Base-by-base conservation (phyloP, 2,888 invertebrate species). In the Tipula lateralis region DNA sequence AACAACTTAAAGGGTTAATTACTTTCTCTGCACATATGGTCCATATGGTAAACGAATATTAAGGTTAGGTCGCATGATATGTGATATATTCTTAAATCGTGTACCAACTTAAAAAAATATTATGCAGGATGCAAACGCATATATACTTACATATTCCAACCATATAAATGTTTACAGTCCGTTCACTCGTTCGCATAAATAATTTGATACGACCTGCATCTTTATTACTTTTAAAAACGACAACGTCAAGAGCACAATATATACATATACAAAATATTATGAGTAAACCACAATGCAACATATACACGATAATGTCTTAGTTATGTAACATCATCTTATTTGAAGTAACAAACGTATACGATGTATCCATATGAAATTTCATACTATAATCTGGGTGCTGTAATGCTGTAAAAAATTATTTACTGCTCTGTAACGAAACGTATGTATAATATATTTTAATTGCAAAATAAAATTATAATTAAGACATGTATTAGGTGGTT, bases 151-250 rank as follows among this genome's bases (percentile, higher is more conserved):
- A 66, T 50, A 19, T 19, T 5, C 50, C 16, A 19, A 50, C 16
- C 19, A 24, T 3, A 66, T 24, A 66, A 24, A 66, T 24, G 12
- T 66, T 24, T 66, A 66, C 66, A 66, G 66, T 66, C 66, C 66
- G 66, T 66, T 66, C 66, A 66, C 66, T 66, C 24, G 66, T 24
- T 66, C 66, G 66, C 66, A 66, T 66, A 66, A 66, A 66, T 66
- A 82, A 82, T 82, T 82, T 82, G 82, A 82, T 82, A 82, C 82
- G 82, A 82, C 82, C 82, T 82, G 82, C 82, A 30, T 82, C 82
- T 30, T 30, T 82, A 80, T 30, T 82, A 32, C 32, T 13, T 82
- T 82, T n/a, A 50, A 19, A 9, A 19, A 66, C 12, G 66, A 66
- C 24, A 9, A 24, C 66, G 66, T 66, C 66, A 66, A 66, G 24